Base-by-base conservation (phyloP, 2,797 vertebrate species). In the Mormyrus proboscirostris region DNA sequence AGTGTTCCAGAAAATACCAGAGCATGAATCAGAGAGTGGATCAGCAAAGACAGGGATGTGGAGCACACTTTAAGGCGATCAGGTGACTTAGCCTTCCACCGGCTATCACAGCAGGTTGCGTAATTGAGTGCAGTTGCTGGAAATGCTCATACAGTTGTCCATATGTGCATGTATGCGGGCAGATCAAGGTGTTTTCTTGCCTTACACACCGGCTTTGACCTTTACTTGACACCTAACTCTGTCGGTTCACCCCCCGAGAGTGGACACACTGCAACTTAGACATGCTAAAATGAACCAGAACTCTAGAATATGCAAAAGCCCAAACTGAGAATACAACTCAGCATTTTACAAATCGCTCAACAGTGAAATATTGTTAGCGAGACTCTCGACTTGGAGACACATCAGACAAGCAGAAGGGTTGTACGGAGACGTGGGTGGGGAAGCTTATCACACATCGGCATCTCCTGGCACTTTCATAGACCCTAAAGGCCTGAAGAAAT, bases 271-370 rank as follows among this genome's bases (percentile, higher is more conserved):
- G 51, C 19, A 19, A 82, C 41, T 29, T n/a, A 79, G 50, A 79
- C 55, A 29, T 89, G 88, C 14, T 12, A 10, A 89, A 85, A 47
- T 82, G 41, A 19, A 82, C 38, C 7, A 51, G 86, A 49, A 41
- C 22, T 14, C 38, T 84, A 55, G 59, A 88, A 87, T 86, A 84
- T 89, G 88, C 33, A 89, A 29, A 90, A 55, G 33, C 33, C 22
- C 2, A 38, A 16, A 89, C 55, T 84, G 79, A 51, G n/a, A 84
- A 22, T 51, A 83, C 44, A n/a, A 44, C 47, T 29, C 44, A 82
- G 76, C 41, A 25, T 85, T 85, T 85, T 49, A 29, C 47, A 51
- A 51, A 73, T 73, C 33, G 69, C 29, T 51, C 49, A 50, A 73
- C 29, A 4, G 65, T 10, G 8, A 49, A 10, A 12, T 22, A 25